Evolutionary conservation across 2,888 invertebrate species (phyloP).

Genomic region (Diloba caeruleocephala): DNA sequence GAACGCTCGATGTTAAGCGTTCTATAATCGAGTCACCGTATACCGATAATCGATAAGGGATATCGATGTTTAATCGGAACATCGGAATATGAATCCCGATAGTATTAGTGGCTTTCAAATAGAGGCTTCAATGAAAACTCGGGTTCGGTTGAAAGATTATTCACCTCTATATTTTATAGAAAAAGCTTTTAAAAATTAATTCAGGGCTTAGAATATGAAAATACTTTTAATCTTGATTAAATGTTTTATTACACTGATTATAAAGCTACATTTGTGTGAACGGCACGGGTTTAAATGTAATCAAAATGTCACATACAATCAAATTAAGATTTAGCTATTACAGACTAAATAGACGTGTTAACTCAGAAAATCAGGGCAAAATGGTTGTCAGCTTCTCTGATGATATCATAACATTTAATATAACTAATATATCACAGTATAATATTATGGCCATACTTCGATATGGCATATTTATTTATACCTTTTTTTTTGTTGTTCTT

Average conservation of each 20-base stretch:
- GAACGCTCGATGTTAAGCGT: slow-evolving; percentile 66
- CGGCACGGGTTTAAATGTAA: background rate
- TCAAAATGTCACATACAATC: slow-evolving; percentile 1
- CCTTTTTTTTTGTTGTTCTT: too few relatives aligned
- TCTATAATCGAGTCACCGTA: slow-evolving; percentile 65
- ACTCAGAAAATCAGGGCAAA: slow-evolving; percentile 6
- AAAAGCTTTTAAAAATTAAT: slow-evolving; percentile 25
- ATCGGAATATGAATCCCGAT: slow-evolving; percentile 42
- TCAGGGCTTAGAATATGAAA: slow-evolving; percentile 1
- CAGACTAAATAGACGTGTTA: background rate
- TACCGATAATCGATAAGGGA: slow-evolving; percentile 53
- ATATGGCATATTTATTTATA: too few relatives aligned
- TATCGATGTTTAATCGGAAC: slow-evolving; percentile 52
- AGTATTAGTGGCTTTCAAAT: slow-evolving; percentile 31
- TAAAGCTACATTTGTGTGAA: background rate
- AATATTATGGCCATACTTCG: too few relatives aligned
- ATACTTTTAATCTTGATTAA: slow-evolving; percentile 20
- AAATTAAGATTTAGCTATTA: too few relatives aligned
- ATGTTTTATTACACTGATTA: slow-evolving; percentile 5
- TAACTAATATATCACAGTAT: too few relatives aligned
- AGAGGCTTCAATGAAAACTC: slow-evolving; percentile 8
- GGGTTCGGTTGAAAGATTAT: slow-evolving; percentile 10
- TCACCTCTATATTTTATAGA: slow-evolving; percentile 14
- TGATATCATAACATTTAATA: slow-evolving; percentile 17
- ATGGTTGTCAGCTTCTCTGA: slow-evolving; percentile 11